These are phyloP conservation scores for Toxonevra muliebris DNA, from an alignment of 2,888 invertebrate species.

Conservation along the genomic window DNA sequence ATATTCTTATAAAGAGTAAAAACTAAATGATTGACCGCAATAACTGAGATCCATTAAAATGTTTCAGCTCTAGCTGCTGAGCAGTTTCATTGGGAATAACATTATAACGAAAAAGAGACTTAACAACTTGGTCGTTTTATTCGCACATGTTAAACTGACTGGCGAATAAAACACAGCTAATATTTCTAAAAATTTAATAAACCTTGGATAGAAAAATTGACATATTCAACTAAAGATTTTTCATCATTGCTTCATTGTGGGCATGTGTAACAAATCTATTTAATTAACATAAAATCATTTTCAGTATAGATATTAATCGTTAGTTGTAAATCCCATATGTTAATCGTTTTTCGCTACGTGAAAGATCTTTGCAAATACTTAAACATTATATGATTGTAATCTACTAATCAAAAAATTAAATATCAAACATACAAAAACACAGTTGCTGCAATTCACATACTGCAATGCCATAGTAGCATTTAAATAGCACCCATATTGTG, in stretches of 20 bases:
- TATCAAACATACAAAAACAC: conserved; percentile 2
- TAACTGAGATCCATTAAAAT: no score
- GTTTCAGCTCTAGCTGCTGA: no score
- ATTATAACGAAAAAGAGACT: no score
- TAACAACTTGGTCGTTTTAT: no score
- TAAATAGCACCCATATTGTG: conserved; percentile 32
- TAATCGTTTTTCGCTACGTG: conserved; percentile 18
- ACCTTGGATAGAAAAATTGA: no score
- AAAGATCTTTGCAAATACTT: neutral
- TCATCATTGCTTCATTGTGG: no score
- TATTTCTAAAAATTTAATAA: no score
- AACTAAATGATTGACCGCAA: no score
- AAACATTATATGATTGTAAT: neutral
- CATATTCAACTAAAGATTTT: neutral
- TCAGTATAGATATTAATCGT: neutral
- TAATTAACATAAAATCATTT: neutral
- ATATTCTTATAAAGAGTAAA: no score
- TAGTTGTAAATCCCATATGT: neutral
- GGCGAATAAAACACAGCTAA: no score
- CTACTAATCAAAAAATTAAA: neutral
- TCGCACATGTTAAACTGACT: no score
- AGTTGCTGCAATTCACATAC: conserved; percentile 20
- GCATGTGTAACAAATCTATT: neutral
- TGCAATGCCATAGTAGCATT: neutral
- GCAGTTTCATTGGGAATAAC: no score